These are phyloP conservation scores for Celastrina argiolus DNA, from an alignment of 2,888 invertebrate species.

Conservation along the genomic window DNA sequence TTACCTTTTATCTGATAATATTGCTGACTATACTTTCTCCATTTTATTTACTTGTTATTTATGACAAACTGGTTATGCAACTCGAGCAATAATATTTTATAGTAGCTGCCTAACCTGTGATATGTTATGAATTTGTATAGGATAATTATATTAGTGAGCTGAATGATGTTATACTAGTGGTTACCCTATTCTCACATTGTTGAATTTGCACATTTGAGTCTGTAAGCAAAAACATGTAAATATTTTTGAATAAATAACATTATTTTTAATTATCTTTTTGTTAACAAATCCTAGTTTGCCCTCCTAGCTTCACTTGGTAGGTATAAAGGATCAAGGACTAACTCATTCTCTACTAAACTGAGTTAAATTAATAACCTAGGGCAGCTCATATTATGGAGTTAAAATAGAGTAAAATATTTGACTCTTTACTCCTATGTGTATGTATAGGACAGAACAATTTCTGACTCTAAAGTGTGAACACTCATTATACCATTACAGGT, in stretches of 20 bases:
- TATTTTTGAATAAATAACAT: neutral
- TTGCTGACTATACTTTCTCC: too few relatives aligned
- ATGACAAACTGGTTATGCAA: neutral
- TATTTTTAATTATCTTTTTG: neutral
- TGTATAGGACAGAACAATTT: neutral
- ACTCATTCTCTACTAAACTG: too few relatives aligned
- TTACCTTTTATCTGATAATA: too few relatives aligned
- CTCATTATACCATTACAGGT: slow-evolving; percentile 21
- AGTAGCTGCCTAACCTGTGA: slow-evolving; percentile 5
- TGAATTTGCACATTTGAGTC: slow-evolving; percentile 16
- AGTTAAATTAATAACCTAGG: too few relatives aligned
- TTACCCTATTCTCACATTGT: slow-evolving; percentile 10
- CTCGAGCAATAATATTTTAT: slow-evolving; percentile 1
- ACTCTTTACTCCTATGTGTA: too few relatives aligned
- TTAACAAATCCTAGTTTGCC: neutral
- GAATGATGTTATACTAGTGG: neutral
- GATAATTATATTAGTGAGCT: neutral
- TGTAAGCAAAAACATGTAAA: neutral
- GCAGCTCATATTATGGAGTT: too few relatives aligned
- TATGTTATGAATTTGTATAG: slow-evolving; percentile 1
- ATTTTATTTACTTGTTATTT: too few relatives aligned
- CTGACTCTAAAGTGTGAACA: neutral
- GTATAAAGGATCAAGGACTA: neutral
- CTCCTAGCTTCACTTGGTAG: neutral
- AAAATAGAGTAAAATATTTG: too few relatives aligned